Percentiles rank a stretch among this genome's conserved stretches.
These are phyloP conservation scores for Suillia variegata DNA, from an alignment of 2,888 invertebrate genomes.

Conservation along the genomic window DNA sequence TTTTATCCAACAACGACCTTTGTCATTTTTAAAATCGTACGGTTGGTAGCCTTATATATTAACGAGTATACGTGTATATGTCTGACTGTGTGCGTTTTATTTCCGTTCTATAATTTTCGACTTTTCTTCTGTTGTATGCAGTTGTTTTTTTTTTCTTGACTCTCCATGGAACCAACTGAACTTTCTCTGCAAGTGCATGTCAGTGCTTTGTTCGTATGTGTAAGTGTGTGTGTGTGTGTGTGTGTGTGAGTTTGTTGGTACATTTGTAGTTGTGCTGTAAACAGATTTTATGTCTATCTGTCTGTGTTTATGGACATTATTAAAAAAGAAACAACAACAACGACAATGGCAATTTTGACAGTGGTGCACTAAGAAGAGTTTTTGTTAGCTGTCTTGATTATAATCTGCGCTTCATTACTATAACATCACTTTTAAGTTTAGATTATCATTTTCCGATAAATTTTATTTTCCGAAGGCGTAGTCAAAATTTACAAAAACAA, in stretches of 20 bases:
- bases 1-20: no score
- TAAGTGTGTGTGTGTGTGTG: neutral
- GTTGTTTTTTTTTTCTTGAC: neutral
- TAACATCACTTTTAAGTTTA: no score
- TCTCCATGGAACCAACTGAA: no score
- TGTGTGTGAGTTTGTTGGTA: neutral
- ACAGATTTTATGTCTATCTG: neutral
- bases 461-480: no score
- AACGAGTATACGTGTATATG: no score
- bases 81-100: neutral
- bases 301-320: neutral
- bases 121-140: neutral
- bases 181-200: neutral
- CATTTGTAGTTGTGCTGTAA: neutral
- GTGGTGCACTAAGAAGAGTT: no score
- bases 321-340: neutral
- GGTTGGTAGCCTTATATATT: no score
- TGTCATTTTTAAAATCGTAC: no score
- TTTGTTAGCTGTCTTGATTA: no score
- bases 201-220: neutral
- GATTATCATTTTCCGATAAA: no score
- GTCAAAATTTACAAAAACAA: no score
- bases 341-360: neutral
- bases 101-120: constrained; percentile 1
- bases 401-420: no score